Conservation (phyloP, 2,888 invertebrate genomes). For the Syritta pipiens region DNA sequence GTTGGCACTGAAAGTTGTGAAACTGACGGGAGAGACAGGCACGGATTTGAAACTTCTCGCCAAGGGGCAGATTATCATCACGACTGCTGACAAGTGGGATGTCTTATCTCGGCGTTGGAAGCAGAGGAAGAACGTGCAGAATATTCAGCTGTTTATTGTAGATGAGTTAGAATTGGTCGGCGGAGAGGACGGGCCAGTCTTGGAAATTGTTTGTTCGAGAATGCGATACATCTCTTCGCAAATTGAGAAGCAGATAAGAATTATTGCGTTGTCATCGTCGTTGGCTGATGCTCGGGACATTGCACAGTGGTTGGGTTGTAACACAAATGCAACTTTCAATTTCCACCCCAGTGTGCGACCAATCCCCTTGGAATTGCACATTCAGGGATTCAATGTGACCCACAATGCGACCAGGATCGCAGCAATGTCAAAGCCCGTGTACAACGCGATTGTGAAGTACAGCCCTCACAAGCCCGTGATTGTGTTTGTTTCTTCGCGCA, state of each 20-base stretch:
- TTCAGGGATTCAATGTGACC: conserved; percentile 97
- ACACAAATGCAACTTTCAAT: conserved; percentile 96
- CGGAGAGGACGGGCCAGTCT: conserved; percentile 94
- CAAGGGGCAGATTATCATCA: conserved; percentile 96
- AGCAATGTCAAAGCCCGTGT: conserved; percentile 98
- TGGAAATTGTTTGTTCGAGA: conserved; percentile 94
- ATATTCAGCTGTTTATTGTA: conserved; percentile 96
- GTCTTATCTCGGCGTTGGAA: conserved; percentile 99
- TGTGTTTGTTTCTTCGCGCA: conserved; percentile 94
- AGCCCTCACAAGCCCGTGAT: conserved; percentile 92
- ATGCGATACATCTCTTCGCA: conserved; percentile 98
- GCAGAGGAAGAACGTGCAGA: conserved; percentile 98
- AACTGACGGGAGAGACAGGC: conserved; percentile 97
- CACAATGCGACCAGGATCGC: conserved; percentile 97
- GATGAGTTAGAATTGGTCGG: conserved; percentile 96
- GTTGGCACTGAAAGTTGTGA: conserved; percentile 90
- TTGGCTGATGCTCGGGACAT: conserved; percentile 97
- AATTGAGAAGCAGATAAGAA: conserved; percentile 92
- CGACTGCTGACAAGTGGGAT: conserved; percentile 99
- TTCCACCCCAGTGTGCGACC: conserved; percentile 99
- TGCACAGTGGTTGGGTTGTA: conserved; percentile 97
- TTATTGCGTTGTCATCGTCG: conserved; percentile 95
- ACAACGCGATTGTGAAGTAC: conserved; percentile 92
- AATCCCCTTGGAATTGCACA: conserved; percentile 95
- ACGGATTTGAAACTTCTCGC: conserved; percentile 96